Conservation (phyloP, 2,797 vertebrate species). For the Lepilemur septentrionalis region DNA sequence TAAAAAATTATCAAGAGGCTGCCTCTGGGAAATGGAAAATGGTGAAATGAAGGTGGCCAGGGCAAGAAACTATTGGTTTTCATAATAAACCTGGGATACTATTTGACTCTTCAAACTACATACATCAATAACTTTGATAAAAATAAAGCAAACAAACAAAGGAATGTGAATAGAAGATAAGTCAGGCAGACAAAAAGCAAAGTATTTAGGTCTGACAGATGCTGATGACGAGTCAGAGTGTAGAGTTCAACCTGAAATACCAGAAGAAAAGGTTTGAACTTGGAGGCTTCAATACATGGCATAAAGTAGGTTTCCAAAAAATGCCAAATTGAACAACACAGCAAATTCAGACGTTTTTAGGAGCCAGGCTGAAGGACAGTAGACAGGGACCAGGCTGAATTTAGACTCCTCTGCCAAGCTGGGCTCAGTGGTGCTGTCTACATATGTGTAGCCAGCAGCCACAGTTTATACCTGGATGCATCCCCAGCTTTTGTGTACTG, state of each 20-base stretch:
- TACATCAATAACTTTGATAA: background rate
- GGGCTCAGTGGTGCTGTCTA: background rate
- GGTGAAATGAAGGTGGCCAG: background rate
- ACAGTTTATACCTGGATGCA: background rate
- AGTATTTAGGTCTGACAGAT: background rate
- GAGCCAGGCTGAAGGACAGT: background rate
- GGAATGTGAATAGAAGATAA: background rate
- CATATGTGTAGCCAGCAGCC: too few relatives aligned
- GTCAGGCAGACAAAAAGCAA: background rate
- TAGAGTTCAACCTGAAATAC: background rate
- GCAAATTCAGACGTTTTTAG: background rate
- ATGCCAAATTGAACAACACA: background rate
- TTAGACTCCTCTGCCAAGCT: background rate
- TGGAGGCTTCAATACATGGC: background rate
- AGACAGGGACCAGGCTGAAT: background rate
- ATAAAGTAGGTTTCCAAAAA: background rate
- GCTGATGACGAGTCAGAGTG: fast-evolving
- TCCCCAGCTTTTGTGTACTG: background rate
- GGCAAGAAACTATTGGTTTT: background rate
- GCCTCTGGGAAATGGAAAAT: background rate
- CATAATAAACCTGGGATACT: background rate
- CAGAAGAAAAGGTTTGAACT: background rate
- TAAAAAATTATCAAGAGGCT: background rate
- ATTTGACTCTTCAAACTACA: background rate
- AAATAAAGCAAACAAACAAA: background rate